Evolutionary conservation across 1,140 invertebrate species (phyloP), one percentile per base, ranked within the genome.

Genomic region (Trypoxylus dichotomus): DNA sequence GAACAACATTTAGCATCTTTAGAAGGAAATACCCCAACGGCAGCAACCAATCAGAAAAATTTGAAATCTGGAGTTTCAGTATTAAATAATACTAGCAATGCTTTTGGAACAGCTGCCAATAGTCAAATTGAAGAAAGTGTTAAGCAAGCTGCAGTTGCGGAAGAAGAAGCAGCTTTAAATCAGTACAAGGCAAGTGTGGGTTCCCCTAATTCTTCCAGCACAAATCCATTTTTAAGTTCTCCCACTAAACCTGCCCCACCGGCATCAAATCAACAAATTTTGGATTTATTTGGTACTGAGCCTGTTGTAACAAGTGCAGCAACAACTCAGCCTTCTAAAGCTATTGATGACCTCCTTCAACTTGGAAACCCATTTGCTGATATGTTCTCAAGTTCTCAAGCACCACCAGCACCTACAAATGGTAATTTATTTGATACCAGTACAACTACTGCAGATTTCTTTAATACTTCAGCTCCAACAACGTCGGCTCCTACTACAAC

Each of bases 1-100:
- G 98, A 99, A 86, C 95, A 97, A 80, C 98, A 99, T 89, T 90
- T 99, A 74, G 95, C 93, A 29, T 93, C 95, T 0, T 86, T 99
- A 60, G 98, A 99, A 87, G 97, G 97, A 74, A 95, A 95, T 84
- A 95, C 94, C 25, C 94, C 94, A 54, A 95, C 94, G 6, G 91
- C 94, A 15, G 92, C 93, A 75, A 94, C 93, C 87, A 92, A 94
- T 88, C 92, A 94, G 89, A 94, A 93, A 87, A 95, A 94, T 91
- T 91, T 95, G 83, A 95, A 95, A 86, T 94, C 93, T 85, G 96
- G 95, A 86, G 94, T 97, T 85, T 94, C 93, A 85, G 95, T 94
- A 82, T 91, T 97, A 83, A 95, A 94, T 86, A 94, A 94, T 84
- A 96, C 94, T 85, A 95, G 94, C 86, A 93, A 91, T 84, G 93